Evolutionary conservation across 2,888 invertebrate species (phyloP), one percentile per base, ranked within the genome.

Genomic region (Myopa testacea): DNA sequence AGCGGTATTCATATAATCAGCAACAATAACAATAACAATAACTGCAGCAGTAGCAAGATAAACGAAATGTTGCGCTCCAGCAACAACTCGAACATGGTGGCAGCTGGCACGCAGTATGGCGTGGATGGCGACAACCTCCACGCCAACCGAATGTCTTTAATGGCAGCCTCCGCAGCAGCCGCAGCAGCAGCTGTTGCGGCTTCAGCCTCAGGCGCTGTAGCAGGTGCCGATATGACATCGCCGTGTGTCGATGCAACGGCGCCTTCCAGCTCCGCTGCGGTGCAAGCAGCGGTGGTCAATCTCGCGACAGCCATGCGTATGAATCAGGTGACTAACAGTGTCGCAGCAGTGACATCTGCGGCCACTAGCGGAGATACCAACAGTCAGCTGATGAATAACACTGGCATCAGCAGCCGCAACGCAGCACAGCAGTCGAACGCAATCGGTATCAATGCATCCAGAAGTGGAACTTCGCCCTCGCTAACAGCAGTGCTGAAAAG

Each of bases 261-360:
- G 62, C 88, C 89, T 45, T 90, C 91, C n/a, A 91, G 91, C 7
- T 84, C 76, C 77, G 91, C 91, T 2, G 94, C 93, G 10, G 93
- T 93, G 4, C 93, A 93, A 86, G 94, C 94, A 8, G 94, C 94
- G 4, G 93, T 93, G 14, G 94, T 94, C 1, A 95, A 94, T 85
- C 90, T 95, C 78, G 94, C 94, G 7, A 93, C 94, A 71, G 94
- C 94, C 1, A 94, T 94, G 94, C 90, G 94, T 80, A 92, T 94
- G 83, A 91, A 91, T 76, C 85, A 84, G 79, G 82, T 79, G 0
- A 79, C 78, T 73, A 84, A 82, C 78, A 80, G 76, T 12, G 67
- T 76, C 14, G 74, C 63, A 4, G 62, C 67, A 7, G 6, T 73
- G 68, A 5, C 45, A 34, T 77, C 74, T 10, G 60, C 78, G 16